These are phyloP conservation scores for Drosophila teissieri DNA, from an alignment of 1,140 invertebrate species.

Conservation along the genomic window DNA sequence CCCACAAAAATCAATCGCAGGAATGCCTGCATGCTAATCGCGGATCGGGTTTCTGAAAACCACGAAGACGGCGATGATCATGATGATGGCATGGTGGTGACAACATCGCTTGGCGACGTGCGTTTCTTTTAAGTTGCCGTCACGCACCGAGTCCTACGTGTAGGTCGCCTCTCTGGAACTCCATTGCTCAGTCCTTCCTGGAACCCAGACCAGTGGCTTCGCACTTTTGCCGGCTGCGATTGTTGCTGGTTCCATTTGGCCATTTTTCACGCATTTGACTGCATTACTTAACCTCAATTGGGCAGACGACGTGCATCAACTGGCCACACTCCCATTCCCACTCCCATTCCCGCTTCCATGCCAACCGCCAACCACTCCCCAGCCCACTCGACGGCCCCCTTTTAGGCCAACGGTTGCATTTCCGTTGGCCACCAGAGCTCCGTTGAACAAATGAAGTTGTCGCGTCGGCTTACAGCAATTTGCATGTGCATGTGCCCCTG, in stretches of 20 bases:
- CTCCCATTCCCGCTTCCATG: background rate
- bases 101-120: constrained; percentile 61
- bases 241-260: constrained; percentile 43
- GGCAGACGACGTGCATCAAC: constrained; percentile 60
- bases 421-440: constrained; percentile 58
- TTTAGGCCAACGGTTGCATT: constrained; percentile 45
- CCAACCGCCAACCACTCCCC: background rate
- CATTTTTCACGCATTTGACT: constrained; percentile 82
- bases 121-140: constrained; percentile 63
- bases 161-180: constrained; percentile 13
- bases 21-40: constrained; percentile 58
- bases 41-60: constrained; percentile 38
- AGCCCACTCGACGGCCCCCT: constrained; percentile 4
- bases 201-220: constrained; percentile 19
- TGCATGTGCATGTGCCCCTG: constrained; percentile 66
- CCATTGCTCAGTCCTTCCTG: constrained; percentile 7
- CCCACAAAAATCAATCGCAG: constrained; percentile 63
- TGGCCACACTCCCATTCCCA: constrained; percentile 31
- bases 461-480: constrained; percentile 54
- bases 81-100: constrained; percentile 37
- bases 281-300: constrained; percentile 81
- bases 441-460: constrained; percentile 75
- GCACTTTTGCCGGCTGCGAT: constrained; percentile 15
- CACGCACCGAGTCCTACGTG: constrained; percentile 64
- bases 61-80: constrained; percentile 4